A percentile compares a stretch with the other conserved stretches of the same genome.
phyloP scores from a whole-genome alignment of 2,113 vertebrate species.

The Solea senegalensis region DNA sequence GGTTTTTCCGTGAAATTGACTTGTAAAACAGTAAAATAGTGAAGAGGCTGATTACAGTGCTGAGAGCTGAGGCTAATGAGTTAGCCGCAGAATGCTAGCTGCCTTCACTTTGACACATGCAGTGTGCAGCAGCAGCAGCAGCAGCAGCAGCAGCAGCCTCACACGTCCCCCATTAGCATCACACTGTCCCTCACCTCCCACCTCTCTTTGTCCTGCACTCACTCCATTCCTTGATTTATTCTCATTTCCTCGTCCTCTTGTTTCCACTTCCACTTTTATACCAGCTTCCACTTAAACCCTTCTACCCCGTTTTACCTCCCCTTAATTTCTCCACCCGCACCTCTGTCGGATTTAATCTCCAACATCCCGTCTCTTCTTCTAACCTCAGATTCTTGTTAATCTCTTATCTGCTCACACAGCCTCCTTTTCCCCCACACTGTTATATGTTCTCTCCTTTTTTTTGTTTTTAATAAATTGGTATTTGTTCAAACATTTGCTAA shows the following conservation, averaged over 20 bases:
- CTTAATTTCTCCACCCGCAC: constrained; percentile 27
- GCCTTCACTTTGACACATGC: neutral
- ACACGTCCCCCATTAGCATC: constrained; percentile 18
- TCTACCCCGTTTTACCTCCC: constrained; percentile 9
- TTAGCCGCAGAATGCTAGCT: neutral
- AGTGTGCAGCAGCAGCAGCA: neutral
- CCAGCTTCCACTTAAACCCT: neutral
- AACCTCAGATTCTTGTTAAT: constrained; percentile 4
- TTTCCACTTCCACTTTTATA: constrained; percentile 35
- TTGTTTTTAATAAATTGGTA: neutral
- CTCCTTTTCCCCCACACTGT: neutral
- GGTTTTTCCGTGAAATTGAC: neutral
- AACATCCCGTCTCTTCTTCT: constrained; percentile 11
- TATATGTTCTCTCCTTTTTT: constrained; percentile 5
- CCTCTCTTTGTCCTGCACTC: constrained; percentile 29
- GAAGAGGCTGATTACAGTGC: neutral
- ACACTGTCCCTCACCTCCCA: constrained; percentile 44
- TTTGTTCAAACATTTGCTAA: neutral
- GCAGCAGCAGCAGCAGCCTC: neutral
- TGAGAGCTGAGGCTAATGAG: constrained; percentile 1
- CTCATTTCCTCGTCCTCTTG: constrained; percentile 19
- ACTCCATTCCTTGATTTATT: constrained; percentile 38
- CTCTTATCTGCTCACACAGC: neutral
- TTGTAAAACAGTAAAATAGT: neutral
- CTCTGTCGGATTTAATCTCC: constrained; percentile 32